A percentile compares a stretch with the other conserved stretches of the same genome.
phyloP scores from a whole-genome alignment of 2,888 invertebrate genomes.

The Dynastes tityus region DNA sequence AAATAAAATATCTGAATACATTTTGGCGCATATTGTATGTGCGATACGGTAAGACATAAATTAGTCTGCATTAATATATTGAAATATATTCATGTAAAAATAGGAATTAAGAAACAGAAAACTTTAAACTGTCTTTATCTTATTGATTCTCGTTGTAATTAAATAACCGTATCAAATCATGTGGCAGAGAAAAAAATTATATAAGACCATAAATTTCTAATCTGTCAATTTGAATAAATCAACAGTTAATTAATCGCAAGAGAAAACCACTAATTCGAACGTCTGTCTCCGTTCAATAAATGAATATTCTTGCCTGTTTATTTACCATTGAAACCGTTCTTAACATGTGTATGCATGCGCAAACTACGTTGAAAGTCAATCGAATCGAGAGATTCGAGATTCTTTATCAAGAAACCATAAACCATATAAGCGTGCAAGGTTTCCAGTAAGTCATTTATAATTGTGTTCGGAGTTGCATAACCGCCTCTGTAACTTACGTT shows the following conservation, averaged over 20 bases:
- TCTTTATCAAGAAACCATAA: constrained; percentile 46
- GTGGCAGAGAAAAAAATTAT: background rate
- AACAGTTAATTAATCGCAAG: constrained; percentile 10
- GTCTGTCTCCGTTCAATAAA: background rate
- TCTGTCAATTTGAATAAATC: constrained; percentile 29
- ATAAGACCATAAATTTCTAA: constrained; percentile 6
- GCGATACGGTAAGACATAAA: too few relatives aligned
- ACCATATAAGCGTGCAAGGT: constrained; percentile 52
- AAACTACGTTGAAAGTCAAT: background rate
- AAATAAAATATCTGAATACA: too few relatives aligned
- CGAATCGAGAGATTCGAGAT: background rate
- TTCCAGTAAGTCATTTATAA: constrained; percentile 56
- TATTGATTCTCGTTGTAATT: background rate
- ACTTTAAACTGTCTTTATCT: background rate
- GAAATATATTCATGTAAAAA: background rate
- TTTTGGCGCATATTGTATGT: too few relatives aligned
- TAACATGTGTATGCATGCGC: background rate
- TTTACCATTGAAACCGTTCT: background rate
- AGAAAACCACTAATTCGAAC: constrained; percentile 15
- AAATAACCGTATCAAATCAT: background rate
- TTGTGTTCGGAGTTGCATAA: constrained; percentile 55
- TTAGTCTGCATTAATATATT: too few relatives aligned
- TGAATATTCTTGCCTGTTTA: background rate
- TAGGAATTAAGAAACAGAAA: background rate
- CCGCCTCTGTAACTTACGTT: constrained; percentile 20